Percentiles rank a stretch among this genome's conserved stretches.
Conservation (phyloP, 2,797 vertebrate genomes). For the Thalassophryne amazonica region DNA sequence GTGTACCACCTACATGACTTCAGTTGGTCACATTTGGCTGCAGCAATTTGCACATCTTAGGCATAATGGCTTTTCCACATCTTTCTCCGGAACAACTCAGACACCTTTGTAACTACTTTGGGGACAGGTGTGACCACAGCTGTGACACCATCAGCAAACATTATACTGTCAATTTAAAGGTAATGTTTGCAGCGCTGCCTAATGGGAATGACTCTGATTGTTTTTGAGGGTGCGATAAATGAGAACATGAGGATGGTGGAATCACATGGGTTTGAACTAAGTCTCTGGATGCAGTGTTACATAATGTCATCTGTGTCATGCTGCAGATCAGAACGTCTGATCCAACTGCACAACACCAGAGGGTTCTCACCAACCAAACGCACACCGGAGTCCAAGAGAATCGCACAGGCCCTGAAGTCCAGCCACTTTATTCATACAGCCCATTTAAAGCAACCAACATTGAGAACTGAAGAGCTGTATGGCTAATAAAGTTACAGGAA, state of each 20-base stretch:
- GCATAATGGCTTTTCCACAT: slow-evolving; percentile 58
- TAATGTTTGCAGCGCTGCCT: slow-evolving; percentile 45
- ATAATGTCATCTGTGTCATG: slow-evolving; percentile 48
- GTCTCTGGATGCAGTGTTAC: slow-evolving; percentile 21
- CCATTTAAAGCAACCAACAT: too few species aligned
- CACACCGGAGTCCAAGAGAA: slow-evolving; percentile 21
- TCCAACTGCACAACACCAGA: slow-evolving; percentile 59
- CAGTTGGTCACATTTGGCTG: slow-evolving; percentile 53
- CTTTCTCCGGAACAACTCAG: slow-evolving; percentile 44
- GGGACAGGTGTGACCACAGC: slow-evolving; percentile 28
- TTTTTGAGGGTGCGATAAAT: slow-evolving; percentile 10
- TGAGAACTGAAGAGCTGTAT: too few species aligned
- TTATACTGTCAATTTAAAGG: slow-evolving; percentile 53
- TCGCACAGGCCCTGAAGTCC: too few species aligned
- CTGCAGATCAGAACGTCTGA: slow-evolving; percentile 53
- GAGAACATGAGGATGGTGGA: slow-evolving; percentile 21
- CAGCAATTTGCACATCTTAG: slow-evolving; percentile 60
- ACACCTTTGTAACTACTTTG: slow-evolving; percentile 61
- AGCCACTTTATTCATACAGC: too few species aligned
- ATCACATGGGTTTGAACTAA: slow-evolving; percentile 11
- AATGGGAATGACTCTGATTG: slow-evolving; percentile 49
- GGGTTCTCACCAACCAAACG: slow-evolving; percentile 32
- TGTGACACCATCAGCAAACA: slow-evolving; percentile 42
- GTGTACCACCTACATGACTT: slow-evolving; percentile 33
- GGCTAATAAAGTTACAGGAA: too few species aligned